Conservation (phyloP, 1,140 invertebrate species). For the Orchestia grillus region DNA sequence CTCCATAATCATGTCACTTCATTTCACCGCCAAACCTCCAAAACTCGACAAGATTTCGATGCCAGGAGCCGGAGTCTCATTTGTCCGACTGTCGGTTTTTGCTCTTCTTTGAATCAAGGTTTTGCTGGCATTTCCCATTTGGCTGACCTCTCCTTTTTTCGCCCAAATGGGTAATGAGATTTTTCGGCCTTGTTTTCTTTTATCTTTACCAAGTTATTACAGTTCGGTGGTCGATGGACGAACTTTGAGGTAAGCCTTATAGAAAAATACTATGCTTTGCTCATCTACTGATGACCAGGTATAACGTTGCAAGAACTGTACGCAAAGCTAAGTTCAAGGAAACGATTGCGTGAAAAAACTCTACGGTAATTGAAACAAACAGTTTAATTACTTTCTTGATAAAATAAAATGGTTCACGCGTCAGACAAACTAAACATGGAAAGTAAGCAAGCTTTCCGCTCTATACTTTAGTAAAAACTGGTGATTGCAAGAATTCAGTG, state of each 20-base stretch:
- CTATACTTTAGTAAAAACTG: too few relatives aligned
- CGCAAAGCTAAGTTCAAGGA: not conserved
- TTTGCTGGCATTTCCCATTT: constrained; percentile 54
- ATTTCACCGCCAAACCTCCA: constrained; percentile 27
- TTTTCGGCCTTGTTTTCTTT: not conserved
- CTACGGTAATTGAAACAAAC: not conserved
- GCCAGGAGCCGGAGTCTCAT: not conserved
- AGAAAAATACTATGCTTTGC: not conserved
- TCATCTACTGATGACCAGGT: not conserved
- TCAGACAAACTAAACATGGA: too few relatives aligned
- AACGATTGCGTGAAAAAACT: not conserved
- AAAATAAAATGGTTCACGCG: too few relatives aligned
- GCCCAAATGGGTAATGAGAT: constrained; percentile 46
- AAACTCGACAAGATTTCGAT: constrained; percentile 47
- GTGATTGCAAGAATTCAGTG: too few relatives aligned
- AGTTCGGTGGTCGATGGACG: constrained; percentile 26
- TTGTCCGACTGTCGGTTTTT: constrained; percentile 53
- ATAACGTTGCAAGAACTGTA: not conserved
- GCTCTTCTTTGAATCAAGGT: constrained; percentile 54
- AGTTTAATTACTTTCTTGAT: not conserved
- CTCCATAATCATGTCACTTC: constrained; percentile 13
- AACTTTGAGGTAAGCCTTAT: not conserved
- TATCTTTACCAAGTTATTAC: constrained; percentile 37
- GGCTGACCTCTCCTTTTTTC: constrained; percentile 49
- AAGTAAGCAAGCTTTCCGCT: too few relatives aligned